Evolutionary conservation across 2,888 invertebrate species (phyloP).

Genomic region (Thymelicus lineola): DNA sequence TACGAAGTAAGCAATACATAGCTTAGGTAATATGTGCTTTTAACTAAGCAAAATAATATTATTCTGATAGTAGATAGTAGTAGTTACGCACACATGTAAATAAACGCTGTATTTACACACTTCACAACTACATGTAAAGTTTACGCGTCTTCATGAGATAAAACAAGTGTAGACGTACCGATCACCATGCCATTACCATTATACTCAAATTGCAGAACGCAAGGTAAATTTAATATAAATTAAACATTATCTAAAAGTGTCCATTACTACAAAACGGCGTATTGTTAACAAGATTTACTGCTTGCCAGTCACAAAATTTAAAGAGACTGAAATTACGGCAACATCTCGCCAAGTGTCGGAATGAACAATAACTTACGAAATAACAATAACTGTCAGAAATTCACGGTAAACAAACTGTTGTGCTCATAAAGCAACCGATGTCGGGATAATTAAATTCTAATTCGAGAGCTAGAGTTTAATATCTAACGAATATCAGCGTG

Average conservation of each 20-base stretch:
- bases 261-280: not conserved
- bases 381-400: slow-evolving; percentile 17
- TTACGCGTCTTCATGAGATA: no score
- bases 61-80: no score
- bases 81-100: no score
- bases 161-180: no score
- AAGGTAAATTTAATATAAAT: not conserved
- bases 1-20: no score
- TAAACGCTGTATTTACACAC: no score
- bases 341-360: slow-evolving; percentile 8
- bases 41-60: no score
- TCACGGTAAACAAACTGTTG: slow-evolving; percentile 22
- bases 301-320: slow-evolving; percentile 9
- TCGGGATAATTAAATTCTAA: slow-evolving; percentile 38
- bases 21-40: no score
- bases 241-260: not conserved
- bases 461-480: slow-evolving; percentile 33
- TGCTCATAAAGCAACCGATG: slow-evolving; percentile 22
- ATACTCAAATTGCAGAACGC: not conserved
- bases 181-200: not conserved
- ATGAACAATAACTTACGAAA: slow-evolving; percentile 23
- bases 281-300: slow-evolving; percentile 5
- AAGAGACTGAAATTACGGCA: slow-evolving; percentile 3
- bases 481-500: slow-evolving; percentile 19
- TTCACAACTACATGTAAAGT: no score